phyloP scores from a whole-genome alignment of 2,113 vertebrate genomes.

The Lophotis ruficrista region DNA sequence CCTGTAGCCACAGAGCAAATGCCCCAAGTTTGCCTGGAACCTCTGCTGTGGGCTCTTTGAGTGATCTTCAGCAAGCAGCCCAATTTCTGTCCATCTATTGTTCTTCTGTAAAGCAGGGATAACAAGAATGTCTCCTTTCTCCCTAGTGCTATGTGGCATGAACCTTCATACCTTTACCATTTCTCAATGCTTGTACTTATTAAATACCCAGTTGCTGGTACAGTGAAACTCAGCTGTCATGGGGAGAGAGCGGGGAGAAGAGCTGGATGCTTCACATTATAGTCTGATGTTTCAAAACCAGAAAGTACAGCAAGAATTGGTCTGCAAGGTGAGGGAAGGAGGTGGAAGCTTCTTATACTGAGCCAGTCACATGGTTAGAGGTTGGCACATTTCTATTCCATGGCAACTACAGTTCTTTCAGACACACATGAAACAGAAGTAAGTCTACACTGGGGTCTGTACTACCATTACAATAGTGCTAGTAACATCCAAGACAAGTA shows the following conservation, averaged over 20 bases:
- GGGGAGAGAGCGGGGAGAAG: background rate
- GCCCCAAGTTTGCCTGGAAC: background rate
- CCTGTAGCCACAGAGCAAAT: background rate
- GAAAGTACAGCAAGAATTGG: background rate
- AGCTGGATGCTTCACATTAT: background rate
- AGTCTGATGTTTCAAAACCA: background rate
- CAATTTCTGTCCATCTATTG: background rate
- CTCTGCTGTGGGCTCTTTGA: background rate
- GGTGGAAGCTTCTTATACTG: background rate
- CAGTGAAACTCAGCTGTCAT: background rate
- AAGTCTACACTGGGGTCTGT: background rate
- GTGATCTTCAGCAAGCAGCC: background rate
- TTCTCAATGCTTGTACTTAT: background rate
- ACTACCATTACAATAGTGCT: background rate
- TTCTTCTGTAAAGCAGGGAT: background rate
- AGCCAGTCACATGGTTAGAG: background rate
- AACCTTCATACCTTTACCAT: background rate
- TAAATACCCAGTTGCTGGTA: background rate
- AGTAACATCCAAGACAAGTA: background rate
- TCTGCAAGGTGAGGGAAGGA: background rate
- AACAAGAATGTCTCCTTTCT: background rate
- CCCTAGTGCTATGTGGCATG: background rate
- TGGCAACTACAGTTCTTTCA: background rate
- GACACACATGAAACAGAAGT: background rate
- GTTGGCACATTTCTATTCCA: background rate